phyloP scores from a whole-genome alignment of 2,113 vertebrate genomes.

The Baryphthengus martii region DNA sequence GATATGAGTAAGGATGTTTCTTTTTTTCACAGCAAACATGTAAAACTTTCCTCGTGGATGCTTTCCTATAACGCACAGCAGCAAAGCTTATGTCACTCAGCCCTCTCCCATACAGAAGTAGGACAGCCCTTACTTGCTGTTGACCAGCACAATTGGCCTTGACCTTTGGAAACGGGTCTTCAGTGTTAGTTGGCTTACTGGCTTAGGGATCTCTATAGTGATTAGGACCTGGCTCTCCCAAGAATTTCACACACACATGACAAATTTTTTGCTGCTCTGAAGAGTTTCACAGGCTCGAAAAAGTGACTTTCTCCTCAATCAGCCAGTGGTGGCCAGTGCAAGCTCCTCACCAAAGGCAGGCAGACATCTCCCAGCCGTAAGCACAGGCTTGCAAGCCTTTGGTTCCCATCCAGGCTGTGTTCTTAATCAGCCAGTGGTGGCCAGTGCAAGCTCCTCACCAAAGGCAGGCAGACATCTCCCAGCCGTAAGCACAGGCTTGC shows the following conservation, averaged over 20 bases:
- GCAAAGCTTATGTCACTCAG: background rate
- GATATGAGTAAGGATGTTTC: background rate
- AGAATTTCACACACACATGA: rapidly evolving
- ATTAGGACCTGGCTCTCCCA: background rate
- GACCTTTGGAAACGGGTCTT: background rate
- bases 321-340: background rate
- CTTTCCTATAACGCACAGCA: background rate
- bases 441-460: background rate
- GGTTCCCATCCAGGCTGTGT: background rate
- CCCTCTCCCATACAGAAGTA: background rate
- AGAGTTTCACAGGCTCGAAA: background rate
- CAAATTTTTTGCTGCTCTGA: background rate
- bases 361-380: background rate
- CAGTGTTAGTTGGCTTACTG: background rate
- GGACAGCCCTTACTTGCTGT: rapidly evolving
- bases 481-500: background rate
- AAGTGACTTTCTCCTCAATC: background rate
- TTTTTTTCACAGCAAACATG: background rate
- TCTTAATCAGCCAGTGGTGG: background rate
- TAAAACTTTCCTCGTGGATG: background rate
- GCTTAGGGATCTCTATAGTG: background rate
- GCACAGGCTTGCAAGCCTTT: background rate
- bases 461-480: background rate
- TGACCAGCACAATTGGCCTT: background rate
- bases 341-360: background rate